Base-by-base conservation (phyloP, 2,888 invertebrate genomes). In the Tetragonula carbonaria region DNA sequence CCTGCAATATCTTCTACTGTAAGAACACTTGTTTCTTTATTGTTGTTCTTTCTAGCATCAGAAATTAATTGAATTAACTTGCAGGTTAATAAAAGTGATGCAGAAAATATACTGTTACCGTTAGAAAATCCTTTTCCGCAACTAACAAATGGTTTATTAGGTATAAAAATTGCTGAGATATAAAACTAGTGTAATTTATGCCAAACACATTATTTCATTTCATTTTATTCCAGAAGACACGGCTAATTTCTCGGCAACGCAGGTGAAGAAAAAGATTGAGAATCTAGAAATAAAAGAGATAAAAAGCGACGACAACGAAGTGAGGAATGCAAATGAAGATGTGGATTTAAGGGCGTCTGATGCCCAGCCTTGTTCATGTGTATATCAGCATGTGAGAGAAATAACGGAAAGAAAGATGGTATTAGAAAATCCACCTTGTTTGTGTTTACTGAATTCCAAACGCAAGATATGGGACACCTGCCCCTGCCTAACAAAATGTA, bases 341-440 rank as follows among this genome's bases (percentile, higher is more conserved):
- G 65, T 57, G 3, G 88, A 88, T 28, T 79, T 88, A 5, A 83
- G 85, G 65, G 84, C 78, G 51, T 62, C 80, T 0, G 90, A 91
- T 11, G 66, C 86, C 18, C 92, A 91, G 50, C 91, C 91, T 23
- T 93, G 93, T 86, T 87, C 91, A 6, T 93, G 93, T 51, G 91
- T 93, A 50, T 93, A 92, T 82, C 89, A 92, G 65, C 93, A 93
- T 14, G 91, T 91, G 21, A 91, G 88, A 72, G 92, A 93, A 78
- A 91, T 93, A 65, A 88, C 89, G 45, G 91, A 93, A 50, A 84
- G 91, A 78, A 90, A 92, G 75, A 88, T 91, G 77, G 87, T 91
- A 28, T 78, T 88, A n/a, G 90, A 92, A 81, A 92, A 90, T 84
- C 92, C 93, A 28, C 93, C 93, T 16, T 94, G 94, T 87, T 90